These are phyloP conservation scores for Leptoclinus maculatus DNA, from an alignment of 2,797 vertebrate genomes.

Conservation along the genomic window DNA sequence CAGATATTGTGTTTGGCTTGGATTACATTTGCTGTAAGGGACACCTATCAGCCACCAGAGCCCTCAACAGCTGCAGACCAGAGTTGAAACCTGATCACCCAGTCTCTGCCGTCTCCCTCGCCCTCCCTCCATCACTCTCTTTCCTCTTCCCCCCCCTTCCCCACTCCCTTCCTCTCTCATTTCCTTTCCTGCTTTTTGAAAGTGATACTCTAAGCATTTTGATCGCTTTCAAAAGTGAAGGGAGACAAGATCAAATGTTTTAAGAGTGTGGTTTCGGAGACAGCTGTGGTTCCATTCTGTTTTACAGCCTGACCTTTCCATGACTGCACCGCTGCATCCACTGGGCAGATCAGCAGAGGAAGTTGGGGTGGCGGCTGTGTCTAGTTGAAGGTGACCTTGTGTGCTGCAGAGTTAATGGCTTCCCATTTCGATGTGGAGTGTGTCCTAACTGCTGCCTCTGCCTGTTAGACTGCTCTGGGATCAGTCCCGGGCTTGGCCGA, in stretches of 20 bases:
- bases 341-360: conserved; percentile 51
- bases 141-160: conserved; percentile 41
- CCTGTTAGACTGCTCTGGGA: conserved; percentile 49
- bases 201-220: conserved; percentile 74
- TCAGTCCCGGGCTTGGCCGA: conserved; percentile 40
- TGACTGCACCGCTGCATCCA: conserved; percentile 56
- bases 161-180: conserved; percentile 58
- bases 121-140: conserved; percentile 44
- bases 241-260: conserved; percentile 71
- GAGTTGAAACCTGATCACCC: conserved; percentile 75
- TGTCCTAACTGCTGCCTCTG: conserved; percentile 56
- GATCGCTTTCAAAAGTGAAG: conserved; percentile 67
- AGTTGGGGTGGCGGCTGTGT: conserved; percentile 57
- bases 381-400: conserved; percentile 71
- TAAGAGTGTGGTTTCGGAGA: conserved; percentile 55
- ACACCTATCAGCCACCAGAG: conserved; percentile 65
- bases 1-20: conserved; percentile 78
- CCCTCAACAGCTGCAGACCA: conserved; percentile 75
- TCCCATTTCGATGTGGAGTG: conserved; percentile 53
- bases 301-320: conserved; percentile 63
- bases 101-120: conserved; percentile 65
- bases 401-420: conserved; percentile 62
- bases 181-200: conserved; percentile 79
- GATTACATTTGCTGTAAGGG: conserved; percentile 73
- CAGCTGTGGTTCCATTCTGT: conserved; percentile 70